Evolutionary conservation across 2,113 vertebrate species (phyloP).

Genomic region (Alectura lathami): DNA sequence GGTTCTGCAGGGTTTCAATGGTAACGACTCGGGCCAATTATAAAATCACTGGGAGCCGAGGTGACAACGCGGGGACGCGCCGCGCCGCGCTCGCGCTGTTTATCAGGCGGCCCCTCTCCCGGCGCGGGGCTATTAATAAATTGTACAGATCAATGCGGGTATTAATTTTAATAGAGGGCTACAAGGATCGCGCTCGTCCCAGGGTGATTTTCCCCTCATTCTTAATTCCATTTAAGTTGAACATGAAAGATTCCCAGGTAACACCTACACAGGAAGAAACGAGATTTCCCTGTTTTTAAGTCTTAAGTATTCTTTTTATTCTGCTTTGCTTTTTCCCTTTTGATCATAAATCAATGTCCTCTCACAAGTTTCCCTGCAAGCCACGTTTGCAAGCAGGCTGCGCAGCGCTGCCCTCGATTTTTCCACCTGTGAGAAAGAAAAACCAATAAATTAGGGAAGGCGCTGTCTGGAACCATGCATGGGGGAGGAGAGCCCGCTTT

Average conservation of each 20-base stretch:
- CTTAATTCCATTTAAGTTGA: constrained; percentile 82
- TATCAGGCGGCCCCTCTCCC: constrained; percentile 57
- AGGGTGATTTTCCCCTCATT: constrained; percentile 81
- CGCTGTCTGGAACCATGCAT: accelerated
- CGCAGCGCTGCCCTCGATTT: neutral
- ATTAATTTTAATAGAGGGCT: constrained; percentile 86
- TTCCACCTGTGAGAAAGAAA: neutral
- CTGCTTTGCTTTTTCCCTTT: constrained; percentile 50
- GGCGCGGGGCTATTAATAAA: constrained; percentile 80
- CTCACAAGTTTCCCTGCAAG: neutral
- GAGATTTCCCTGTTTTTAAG: constrained; percentile 61
- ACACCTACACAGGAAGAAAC: constrained; percentile 75
- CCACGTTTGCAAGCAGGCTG: neutral
- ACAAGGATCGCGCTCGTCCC: constrained; percentile 76
- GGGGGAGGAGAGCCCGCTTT: neutral
- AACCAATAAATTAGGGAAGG: neutral
- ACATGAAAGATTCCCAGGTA: constrained; percentile 87
- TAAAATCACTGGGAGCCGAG: constrained; percentile 71
- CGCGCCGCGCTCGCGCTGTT: constrained; percentile 39
- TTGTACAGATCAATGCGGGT: constrained; percentile 80
- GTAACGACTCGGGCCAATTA: constrained; percentile 83
- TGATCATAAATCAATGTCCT: constrained; percentile 73
- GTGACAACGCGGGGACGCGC: neutral
- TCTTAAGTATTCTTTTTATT: constrained; percentile 67
- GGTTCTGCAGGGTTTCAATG: constrained; percentile 80